A percentile compares a stretch with the other conserved stretches of the same genome.
Evolutionary conservation across 2,113 vertebrate species (phyloP).

Genomic region (Recurvirostra avosetta): DNA sequence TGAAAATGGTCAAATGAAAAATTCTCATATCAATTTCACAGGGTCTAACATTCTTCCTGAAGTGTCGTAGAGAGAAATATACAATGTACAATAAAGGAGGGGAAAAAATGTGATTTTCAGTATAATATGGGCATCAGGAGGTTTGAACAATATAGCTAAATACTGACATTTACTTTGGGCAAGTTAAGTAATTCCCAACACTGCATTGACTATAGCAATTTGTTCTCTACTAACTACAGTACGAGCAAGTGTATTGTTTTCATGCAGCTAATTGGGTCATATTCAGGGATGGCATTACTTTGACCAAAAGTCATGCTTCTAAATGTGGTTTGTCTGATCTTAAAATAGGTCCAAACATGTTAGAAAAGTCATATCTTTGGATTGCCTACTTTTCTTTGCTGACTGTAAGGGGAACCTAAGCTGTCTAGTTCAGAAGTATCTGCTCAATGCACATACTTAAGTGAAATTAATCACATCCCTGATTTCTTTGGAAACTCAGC

Average conservation of each 20-base stretch:
- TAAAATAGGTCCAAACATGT: neutral
- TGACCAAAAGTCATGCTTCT: neutral
- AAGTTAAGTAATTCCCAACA: neutral
- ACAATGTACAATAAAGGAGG: neutral
- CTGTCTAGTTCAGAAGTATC: neutral
- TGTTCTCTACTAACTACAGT: neutral
- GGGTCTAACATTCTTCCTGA: neutral
- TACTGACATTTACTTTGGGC: neutral
- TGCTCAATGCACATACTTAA: neutral
- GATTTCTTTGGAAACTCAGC: neutral
- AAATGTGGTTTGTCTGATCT: neutral
- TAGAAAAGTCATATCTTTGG: neutral
- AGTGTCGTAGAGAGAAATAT: neutral
- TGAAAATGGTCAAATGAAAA: neutral
- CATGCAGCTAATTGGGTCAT: neutral
- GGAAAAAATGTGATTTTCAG: neutral
- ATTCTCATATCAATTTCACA: accelerated
- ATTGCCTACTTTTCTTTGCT: neutral
- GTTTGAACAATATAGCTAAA: neutral
- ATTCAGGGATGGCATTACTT: neutral
- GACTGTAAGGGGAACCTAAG: neutral
- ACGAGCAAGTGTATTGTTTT: neutral
- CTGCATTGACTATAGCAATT: neutral
- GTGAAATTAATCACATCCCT: neutral
- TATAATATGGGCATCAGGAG: neutral